Conservation (phyloP, 2,797 vertebrate species). For the Heterohyrax brucei region DNA sequence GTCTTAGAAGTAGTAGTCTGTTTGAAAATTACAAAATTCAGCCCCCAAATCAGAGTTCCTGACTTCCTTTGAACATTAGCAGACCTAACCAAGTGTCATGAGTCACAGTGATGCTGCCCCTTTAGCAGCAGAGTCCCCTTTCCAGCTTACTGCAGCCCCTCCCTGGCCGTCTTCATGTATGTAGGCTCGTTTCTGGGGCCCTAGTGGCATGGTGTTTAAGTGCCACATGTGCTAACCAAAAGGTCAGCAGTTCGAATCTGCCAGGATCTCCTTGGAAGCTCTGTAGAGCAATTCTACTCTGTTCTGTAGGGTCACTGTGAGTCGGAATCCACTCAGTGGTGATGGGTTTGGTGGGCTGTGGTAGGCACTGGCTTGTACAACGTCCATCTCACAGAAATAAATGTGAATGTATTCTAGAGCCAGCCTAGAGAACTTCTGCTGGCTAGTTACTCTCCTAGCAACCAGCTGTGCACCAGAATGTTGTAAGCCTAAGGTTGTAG, state of each 20-base stretch:
- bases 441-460: background rate
- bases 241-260: too few relatives aligned
- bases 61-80: conserved; percentile 39
- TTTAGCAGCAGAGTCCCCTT: background rate
- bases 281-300: too few relatives aligned
- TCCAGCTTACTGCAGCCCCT: background rate
- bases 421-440: background rate
- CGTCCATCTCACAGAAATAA: background rate
- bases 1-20: conserved; percentile 7
- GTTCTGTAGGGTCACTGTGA: too few relatives aligned
- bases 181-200: background rate
- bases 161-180: background rate
- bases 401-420: background rate
- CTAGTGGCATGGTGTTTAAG: background rate
- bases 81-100: background rate
- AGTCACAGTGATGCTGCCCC: background rate
- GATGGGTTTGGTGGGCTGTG: too few relatives aligned
- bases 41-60: conserved; percentile 33
- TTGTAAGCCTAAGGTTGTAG: background rate
- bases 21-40: conserved; percentile 46
- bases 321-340: too few relatives aligned
- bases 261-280: too few relatives aligned
- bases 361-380: background rate
- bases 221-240: too few relatives aligned
- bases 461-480: background rate